A percentile compares a stretch with the other conserved stretches of the same genome.
Evolutionary conservation across 2,888 invertebrate species (phyloP).

Genomic region (Eutolmus rufibarbis): DNA sequence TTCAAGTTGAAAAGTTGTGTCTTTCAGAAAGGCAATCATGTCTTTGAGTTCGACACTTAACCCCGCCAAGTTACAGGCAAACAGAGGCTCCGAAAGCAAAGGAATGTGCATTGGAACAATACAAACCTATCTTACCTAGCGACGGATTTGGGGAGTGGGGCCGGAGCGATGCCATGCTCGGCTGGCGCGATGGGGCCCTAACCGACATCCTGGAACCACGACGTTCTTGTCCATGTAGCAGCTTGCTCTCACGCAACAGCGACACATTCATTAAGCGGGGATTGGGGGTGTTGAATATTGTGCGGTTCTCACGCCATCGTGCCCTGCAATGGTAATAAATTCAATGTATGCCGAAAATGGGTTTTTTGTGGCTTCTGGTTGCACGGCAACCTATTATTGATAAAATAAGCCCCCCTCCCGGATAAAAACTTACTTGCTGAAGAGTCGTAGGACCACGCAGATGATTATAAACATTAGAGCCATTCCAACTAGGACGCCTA

Average conservation of each 20-base stretch:
- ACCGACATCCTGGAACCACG: constrained; percentile 82
- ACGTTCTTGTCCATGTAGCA: constrained; percentile 77
- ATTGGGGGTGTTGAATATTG: constrained; percentile 93
- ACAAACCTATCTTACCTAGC: constrained; percentile 64
- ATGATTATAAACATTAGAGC: constrained; percentile 93
- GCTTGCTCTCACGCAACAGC: constrained; percentile 79
- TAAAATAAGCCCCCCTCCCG: not conserved
- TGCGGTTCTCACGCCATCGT: constrained; percentile 88
- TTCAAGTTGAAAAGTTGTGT: not conserved
- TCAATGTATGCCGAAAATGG: not conserved
- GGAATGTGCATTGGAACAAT: constrained; percentile 34
- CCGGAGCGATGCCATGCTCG: constrained; percentile 84
- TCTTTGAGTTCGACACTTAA: not conserved
- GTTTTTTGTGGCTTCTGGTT: not conserved
- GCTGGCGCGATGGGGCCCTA: constrained; percentile 81
- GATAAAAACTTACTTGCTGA: constrained; percentile 79
- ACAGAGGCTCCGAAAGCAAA: not conserved
- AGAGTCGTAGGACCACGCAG: constrained; percentile 88
- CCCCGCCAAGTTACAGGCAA: not conserved
- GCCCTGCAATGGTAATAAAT: constrained; percentile 70
- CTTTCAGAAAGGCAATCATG: not conserved
- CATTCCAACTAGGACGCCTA: constrained; percentile 87
- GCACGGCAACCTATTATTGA: not conserved
- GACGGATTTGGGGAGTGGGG: constrained; percentile 72
- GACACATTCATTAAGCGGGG: constrained; percentile 93